phyloP scores from a whole-genome alignment of 2,888 invertebrate genomes.

The Aromia moschata region DNA sequence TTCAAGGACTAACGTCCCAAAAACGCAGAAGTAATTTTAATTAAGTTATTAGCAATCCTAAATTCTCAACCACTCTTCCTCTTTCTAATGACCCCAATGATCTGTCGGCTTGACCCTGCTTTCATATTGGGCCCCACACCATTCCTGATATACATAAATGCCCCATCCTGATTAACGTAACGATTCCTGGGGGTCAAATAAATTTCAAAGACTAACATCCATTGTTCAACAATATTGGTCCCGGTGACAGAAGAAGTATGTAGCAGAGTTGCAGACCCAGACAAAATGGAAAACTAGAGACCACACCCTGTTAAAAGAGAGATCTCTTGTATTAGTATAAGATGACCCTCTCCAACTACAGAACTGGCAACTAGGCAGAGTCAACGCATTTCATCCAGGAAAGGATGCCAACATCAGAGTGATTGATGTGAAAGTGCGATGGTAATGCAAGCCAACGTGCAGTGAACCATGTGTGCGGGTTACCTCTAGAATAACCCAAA shows the following conservation, averaged over 20 bases:
- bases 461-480: no score
- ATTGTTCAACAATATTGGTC: slow-evolving; percentile 18
- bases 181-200: not conserved
- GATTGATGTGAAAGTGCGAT: slow-evolving; percentile 21
- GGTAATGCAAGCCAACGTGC: no score
- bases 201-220: no score
- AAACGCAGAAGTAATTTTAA: no score
- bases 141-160: not conserved
- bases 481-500: no score
- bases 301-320: not conserved
- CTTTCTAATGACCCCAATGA: not conserved
- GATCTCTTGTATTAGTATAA: slow-evolving; percentile 10
- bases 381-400: slow-evolving; percentile 20
- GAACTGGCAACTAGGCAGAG: slow-evolving; percentile 22
- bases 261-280: slow-evolving; percentile 2
- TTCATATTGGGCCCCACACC: not conserved
- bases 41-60: no score
- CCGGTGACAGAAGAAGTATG: slow-evolving; percentile 14
- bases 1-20: no score
- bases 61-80: not conserved
- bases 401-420: slow-evolving; percentile 19
- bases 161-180: not conserved
- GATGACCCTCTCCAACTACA: slow-evolving; percentile 22
- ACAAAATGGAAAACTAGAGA: slow-evolving; percentile 17
- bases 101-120: not conserved